Conservation (phyloP, 2,888 invertebrate species). For the Caenorhabditis angaria region DNA sequence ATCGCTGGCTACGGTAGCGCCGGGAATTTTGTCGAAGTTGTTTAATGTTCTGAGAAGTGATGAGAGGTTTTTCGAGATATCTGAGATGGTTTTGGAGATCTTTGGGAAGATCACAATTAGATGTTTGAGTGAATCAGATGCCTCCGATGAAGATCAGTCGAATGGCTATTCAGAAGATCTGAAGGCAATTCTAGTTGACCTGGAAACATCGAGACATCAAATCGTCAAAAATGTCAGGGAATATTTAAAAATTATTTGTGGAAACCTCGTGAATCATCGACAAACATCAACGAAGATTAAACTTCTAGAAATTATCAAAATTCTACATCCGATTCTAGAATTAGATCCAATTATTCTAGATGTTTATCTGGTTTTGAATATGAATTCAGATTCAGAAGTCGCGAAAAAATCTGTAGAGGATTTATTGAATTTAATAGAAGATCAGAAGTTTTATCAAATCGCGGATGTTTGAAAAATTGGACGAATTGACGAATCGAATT, state of each 20-base stretch:
- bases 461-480: conserved; percentile 2
- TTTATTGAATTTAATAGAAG: neutral
- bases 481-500: neutral
- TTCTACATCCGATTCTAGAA: neutral
- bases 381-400: neutral
- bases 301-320: neutral
- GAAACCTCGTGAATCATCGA: neutral
- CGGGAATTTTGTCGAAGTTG: conserved; percentile 11
- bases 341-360: conserved; percentile 1
- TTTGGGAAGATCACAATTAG: neutral
- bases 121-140: neutral
- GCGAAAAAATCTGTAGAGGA: no score
- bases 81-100: neutral
- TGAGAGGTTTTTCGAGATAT: neutral
- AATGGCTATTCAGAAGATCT: neutral
- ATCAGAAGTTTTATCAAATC: conserved; percentile 17
- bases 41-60: conserved; percentile 9
- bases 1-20: conserved; percentile 1
- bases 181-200: neutral
- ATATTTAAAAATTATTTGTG: conserved; percentile 5
- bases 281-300: neutral
- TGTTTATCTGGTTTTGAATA: neutral
- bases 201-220: conserved; percentile 11
- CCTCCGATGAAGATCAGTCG: neutral
- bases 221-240: conserved; percentile 7